Conservation (phyloP, 2,113 vertebrate species). For the Pungitius pungitius region DNA sequence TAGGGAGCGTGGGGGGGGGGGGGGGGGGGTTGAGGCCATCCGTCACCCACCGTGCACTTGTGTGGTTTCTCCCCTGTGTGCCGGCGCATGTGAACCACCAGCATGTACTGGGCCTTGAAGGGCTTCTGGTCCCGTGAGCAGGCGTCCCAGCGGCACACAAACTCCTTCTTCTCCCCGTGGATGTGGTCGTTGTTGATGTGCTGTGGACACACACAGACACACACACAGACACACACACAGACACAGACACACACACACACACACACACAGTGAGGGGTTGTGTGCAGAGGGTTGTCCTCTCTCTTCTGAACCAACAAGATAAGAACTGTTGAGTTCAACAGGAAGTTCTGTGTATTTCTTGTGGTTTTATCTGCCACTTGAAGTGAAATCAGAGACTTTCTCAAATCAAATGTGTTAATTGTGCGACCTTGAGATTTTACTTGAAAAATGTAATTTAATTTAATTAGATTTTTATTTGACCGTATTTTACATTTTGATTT, state of each 20-base stretch:
- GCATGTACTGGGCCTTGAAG: conserved; percentile 99
- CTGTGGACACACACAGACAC: conserved; percentile 73
- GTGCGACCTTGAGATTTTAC: too few relatives aligned
- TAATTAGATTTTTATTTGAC: too few relatives aligned
- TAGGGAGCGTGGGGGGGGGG: conserved; percentile 26
- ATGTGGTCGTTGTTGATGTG: conserved; percentile 99
- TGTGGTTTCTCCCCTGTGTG: conserved; percentile 99
- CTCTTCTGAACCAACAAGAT: too few relatives aligned
- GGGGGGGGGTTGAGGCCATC: conserved; percentile 1
- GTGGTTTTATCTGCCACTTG: too few relatives aligned
- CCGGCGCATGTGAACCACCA: conserved; percentile 97
- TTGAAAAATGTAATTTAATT: too few relatives aligned
- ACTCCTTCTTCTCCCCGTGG: conserved; percentile 99
- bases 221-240: conserved; percentile 9
- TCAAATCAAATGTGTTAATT: too few relatives aligned
- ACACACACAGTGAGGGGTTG: conserved; percentile 18
- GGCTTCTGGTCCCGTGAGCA: conserved; percentile 97
- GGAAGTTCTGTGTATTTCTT: too few relatives aligned
- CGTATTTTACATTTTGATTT: too few relatives aligned
- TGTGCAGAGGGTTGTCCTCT: conserved; percentile 45
- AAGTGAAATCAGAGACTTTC: too few relatives aligned
- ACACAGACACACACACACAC: conserved; percentile 22
- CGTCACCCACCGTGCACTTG: conserved; percentile 94
- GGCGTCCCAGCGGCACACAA: conserved; percentile 97
- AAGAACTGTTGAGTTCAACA: too few relatives aligned